Conservation (phyloP, 2,797 vertebrate species). For the Phrynocephalus vlangalii region DNA sequence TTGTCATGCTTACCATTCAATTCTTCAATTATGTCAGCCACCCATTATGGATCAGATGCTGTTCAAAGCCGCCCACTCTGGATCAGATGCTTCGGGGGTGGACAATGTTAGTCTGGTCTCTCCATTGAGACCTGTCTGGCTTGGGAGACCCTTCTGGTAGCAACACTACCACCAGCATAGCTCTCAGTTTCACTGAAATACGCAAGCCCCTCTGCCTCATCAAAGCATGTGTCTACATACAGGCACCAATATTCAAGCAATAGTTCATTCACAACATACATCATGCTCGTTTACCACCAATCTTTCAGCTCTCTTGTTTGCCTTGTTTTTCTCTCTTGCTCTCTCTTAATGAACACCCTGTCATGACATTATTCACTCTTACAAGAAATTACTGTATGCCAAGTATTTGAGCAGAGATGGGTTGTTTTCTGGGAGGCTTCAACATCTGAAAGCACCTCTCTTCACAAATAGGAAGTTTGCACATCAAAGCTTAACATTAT, state of each 20-base stretch:
- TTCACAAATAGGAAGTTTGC: slow-evolving; percentile 11
- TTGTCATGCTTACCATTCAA: no score
- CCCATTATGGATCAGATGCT: no score
- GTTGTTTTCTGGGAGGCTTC: neutral
- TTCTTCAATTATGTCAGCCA: no score
- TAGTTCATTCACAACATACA: slow-evolving; percentile 27
- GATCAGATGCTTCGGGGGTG: no score
- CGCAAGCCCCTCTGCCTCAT: no score
- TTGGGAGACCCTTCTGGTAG: no score
- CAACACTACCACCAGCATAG: no score
- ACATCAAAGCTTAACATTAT: neutral
- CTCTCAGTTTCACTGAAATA: no score
- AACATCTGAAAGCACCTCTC: slow-evolving; percentile 13
- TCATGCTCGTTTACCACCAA: slow-evolving; percentile 25
- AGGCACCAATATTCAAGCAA: neutral
- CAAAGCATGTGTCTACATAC: no score
- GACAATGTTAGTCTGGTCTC: no score
- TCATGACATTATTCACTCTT: slow-evolving; percentile 28
- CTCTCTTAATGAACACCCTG: slow-evolving; percentile 1
- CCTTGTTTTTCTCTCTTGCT: slow-evolving; percentile 28
- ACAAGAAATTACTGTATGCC: slow-evolving; percentile 28
- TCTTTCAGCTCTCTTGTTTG: slow-evolving; percentile 5
- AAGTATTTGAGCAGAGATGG: neutral
- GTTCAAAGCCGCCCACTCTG: no score
- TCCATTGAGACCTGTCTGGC: no score